Percentiles rank a stretch among this genome's conserved stretches.
These are phyloP conservation scores for Pseudonaja textilis DNA, from an alignment of 2,113 vertebrate genomes.

Conservation along the genomic window DNA sequence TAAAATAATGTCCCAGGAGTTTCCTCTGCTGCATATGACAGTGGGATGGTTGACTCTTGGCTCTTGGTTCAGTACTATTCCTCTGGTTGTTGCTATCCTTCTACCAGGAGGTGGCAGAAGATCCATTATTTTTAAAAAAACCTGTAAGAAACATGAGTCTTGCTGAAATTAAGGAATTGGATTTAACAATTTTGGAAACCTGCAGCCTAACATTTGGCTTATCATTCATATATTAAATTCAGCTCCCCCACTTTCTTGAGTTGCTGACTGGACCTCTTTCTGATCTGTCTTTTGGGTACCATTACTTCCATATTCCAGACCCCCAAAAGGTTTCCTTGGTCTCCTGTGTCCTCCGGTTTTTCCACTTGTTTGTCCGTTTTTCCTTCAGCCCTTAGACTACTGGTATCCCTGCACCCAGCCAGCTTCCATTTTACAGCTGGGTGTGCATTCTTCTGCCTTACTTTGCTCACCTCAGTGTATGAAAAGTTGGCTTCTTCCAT, in stretches of 20 bases:
- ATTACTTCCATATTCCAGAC: neutral
- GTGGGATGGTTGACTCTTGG: neutral
- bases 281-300: neutral
- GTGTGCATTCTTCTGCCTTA: neutral
- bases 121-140: neutral
- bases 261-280: neutral
- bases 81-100: neutral
- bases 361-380: neutral
- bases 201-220: neutral
- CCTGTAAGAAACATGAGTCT: too few relatives aligned
- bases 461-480: neutral
- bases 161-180: neutral
- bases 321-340: neutral
- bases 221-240: neutral
- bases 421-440: neutral
- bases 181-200: neutral
- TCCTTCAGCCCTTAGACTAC: neutral
- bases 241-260: neutral
- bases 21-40: neutral
- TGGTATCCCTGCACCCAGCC: neutral
- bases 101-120: constrained; percentile 4
- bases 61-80: neutral
- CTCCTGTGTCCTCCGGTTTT: neutral
- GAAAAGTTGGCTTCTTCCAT: neutral
- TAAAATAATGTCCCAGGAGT: neutral